These are phyloP conservation scores for Zelostemma sp. DNA, from an alignment of 1,140 invertebrate species.

Conservation along the genomic window DNA sequence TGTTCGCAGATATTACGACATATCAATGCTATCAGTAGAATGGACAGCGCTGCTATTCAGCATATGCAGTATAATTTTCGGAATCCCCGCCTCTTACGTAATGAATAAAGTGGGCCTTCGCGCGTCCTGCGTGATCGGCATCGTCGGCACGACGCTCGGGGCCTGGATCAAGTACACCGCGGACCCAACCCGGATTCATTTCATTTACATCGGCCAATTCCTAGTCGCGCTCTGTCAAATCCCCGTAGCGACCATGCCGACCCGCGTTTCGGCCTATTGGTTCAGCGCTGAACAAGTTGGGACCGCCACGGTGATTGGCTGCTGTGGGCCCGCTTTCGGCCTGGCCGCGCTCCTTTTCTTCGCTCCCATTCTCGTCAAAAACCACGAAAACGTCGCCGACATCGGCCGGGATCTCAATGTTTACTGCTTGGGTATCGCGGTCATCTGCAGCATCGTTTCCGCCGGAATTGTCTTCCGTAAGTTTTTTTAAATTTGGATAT, in stretches of 20 bases:
- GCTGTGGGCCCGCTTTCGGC: constrained; percentile 83
- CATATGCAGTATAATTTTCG: constrained; percentile 75
- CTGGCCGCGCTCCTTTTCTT: constrained; percentile 58
- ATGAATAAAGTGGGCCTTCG: constrained; percentile 69
- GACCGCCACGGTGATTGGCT: constrained; percentile 80
- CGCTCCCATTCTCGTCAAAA: constrained; percentile 59
- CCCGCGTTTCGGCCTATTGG: constrained; percentile 79
- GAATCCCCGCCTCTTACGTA: constrained; percentile 76
- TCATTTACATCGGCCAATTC: constrained; percentile 77
- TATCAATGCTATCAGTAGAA: constrained; percentile 70
- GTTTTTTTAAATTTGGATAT: constrained; percentile 19
- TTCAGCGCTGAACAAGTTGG: constrained; percentile 77
- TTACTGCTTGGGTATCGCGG: constrained; percentile 23
- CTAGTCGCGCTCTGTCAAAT: constrained; percentile 76
- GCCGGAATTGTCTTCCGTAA: constrained; percentile 73
- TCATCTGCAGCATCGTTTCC: constrained; percentile 70
- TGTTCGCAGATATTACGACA: constrained; percentile 66
- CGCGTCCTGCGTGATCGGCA: constrained; percentile 28
- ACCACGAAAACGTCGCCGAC: constrained; percentile 55
- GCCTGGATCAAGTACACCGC: constrained; percentile 35
- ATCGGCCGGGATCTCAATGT: constrained; percentile 59
- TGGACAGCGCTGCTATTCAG: constrained; percentile 79
- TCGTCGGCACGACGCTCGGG: not conserved
- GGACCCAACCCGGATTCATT: constrained; percentile 71
- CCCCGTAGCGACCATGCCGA: constrained; percentile 77